Evolutionary conservation across 2,888 invertebrate genomes (phyloP), one percentile per base, ranked within the genome.

Genomic region (Parnassius apollo): DNA sequence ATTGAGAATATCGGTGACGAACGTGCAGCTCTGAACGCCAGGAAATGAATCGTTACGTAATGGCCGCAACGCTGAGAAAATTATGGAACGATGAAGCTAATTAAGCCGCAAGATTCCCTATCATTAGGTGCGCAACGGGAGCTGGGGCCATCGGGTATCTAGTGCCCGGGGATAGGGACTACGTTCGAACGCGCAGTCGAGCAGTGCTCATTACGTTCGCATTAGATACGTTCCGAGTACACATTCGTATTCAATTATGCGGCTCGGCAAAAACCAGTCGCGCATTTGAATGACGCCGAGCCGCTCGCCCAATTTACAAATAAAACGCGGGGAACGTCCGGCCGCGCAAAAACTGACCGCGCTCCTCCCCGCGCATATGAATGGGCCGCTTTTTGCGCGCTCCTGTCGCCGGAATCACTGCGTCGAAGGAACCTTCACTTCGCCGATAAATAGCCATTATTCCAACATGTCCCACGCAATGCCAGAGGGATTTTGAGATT

Each of bases 271-370:
- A 91, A 91, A 91, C 82, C 85, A 81, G 89, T 85, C 83, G 82
- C 80, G 86, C 88, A 86, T 90, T 86, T 86, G 89, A 90, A 91
- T 88, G 90, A 85, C 80, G 73, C 75, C 74, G 66, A 68, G 65
- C 69, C 67, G 62, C 65, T 59, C 71, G 71, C 86, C 87, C 90
- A 87, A 90, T 88, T 89, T 88, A 89, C 88, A 91, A 88, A 89
- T 86, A 88, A 88, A 88, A 85, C 87, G 83, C 86, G 81, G 81
- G 85, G 88, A 86, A 87, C 88, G 88, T 89, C 90, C 86, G 89
- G 83, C 83, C 68, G 52, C 65, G 81, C 88, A 88, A 90, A 88
- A 90, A 90, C 85, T 81, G 80, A 75, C 83, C 86, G 82, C 85
- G 74, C 81, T 76, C 75, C 78, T 75, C 78, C 75, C 51, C 73